These are phyloP conservation scores for Tympanuchus pallidicinctus DNA, from an alignment of 2,113 vertebrate genomes.

Conservation along the genomic window DNA sequence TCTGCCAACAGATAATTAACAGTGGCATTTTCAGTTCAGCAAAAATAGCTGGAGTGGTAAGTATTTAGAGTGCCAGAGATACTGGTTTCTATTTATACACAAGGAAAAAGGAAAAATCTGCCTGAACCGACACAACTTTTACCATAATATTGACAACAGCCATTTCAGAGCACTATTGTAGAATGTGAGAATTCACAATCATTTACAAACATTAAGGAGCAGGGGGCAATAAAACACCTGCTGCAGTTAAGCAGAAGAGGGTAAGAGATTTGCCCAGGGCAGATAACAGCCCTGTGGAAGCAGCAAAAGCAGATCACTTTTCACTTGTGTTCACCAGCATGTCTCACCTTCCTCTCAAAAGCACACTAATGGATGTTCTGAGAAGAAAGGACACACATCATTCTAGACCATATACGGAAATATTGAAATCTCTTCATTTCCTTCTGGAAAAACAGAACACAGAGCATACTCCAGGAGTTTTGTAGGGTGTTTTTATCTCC, in stretches of 20 bases:
- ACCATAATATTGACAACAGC: background rate
- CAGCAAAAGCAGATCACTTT: background rate
- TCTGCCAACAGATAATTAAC: background rate
- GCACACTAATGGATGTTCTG: background rate
- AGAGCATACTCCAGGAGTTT: background rate
- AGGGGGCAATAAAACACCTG: background rate
- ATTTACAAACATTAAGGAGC: background rate
- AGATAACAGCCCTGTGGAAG: background rate
- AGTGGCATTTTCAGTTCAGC: background rate
- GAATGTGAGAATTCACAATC: background rate
- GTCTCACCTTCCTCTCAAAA: background rate
- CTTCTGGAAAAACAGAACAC: background rate
- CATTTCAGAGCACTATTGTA: background rate
- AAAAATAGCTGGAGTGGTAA: background rate
- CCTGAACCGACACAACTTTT: background rate
- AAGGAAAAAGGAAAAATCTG: background rate
- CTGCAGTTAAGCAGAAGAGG: background rate
- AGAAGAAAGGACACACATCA: background rate
- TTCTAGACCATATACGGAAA: background rate
- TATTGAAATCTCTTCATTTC: background rate
- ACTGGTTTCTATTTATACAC: background rate
- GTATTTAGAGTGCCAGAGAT: background rate
- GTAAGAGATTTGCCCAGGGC: background rate
- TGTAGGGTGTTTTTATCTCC: background rate
- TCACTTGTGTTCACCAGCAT: background rate